These are phyloP conservation scores for Euzetes globulus DNA, from an alignment of 2,888 invertebrate genomes.

Conservation along the genomic window DNA sequence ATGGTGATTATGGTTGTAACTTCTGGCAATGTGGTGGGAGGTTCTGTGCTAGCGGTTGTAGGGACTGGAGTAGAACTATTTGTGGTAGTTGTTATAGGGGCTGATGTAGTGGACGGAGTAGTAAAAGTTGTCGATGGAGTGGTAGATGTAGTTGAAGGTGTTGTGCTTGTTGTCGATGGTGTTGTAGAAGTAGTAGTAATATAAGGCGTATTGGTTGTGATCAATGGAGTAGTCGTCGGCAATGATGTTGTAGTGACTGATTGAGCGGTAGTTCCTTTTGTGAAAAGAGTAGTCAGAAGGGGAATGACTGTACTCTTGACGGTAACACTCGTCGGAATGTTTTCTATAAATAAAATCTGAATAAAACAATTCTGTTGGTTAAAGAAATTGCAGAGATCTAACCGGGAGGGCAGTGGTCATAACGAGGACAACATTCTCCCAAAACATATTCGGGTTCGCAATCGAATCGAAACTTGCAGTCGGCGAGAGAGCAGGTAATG, in stretches of 20 bases:
- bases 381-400: slow-evolving; percentile 7
- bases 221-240: neutral
- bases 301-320: slow-evolving; percentile 33
- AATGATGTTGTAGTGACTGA: neutral
- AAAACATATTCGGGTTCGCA: slow-evolving; percentile 64
- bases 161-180: neutral
- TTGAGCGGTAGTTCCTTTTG: neutral
- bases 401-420: slow-evolving; percentile 65
- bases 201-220: neutral
- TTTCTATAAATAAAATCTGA: slow-evolving; percentile 2
- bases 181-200: neutral
- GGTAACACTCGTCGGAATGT: slow-evolving; percentile 2
- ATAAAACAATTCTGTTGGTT: neutral
- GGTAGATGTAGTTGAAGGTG: neutral
- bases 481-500: slow-evolving; percentile 62
- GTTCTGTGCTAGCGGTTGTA: too few relatives aligned
- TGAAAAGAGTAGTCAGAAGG: slow-evolving; percentile 15
- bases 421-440: slow-evolving; percentile 71
- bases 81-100: neutral
- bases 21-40: too few relatives aligned
- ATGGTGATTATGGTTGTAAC: neutral
- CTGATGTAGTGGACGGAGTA: neutral
- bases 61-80: neutral
- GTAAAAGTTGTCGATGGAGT: neutral
- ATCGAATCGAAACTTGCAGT: slow-evolving; percentile 67